Evolutionary conservation across 2,888 invertebrate genomes (phyloP).

Genomic region (Antheraea yamamai): DNA sequence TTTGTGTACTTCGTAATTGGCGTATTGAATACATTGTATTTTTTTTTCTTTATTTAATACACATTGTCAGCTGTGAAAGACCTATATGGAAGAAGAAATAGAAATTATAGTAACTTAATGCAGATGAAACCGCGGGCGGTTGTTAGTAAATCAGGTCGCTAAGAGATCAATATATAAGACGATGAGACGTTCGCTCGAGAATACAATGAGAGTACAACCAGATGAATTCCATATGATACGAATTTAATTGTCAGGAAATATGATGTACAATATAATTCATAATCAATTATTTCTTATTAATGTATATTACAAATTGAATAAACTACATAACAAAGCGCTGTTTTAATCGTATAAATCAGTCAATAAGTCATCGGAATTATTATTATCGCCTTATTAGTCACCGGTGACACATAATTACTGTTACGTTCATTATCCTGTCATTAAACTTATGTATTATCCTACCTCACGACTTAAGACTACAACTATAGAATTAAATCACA

Average conservation of each 20-base stretch:
- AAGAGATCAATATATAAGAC: neutral
- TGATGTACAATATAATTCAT: neutral
- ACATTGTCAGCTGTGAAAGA: too few species aligned
- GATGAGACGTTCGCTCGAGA: neutral
- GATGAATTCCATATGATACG: neutral
- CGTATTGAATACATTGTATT: too few species aligned
- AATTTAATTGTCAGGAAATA: neutral
- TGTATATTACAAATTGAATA: neutral
- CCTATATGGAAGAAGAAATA: too few species aligned
- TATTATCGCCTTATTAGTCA: neutral
- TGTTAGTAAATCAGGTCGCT: neutral
- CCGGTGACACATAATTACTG: neutral
- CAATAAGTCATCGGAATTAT: neutral
- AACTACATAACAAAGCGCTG: neutral
- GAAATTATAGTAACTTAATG: too few species aligned
- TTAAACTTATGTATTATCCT: neutral
- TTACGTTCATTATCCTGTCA: neutral
- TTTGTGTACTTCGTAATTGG: too few species aligned
- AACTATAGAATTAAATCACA: neutral
- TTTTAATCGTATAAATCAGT: neutral
- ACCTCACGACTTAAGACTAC: neutral
- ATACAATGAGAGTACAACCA: neutral
- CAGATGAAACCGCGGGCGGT: too few species aligned
- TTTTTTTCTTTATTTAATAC: too few species aligned
- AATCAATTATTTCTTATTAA: neutral